phyloP scores from a whole-genome alignment of 92 coral and sea anemone genomes.

The Actinostola sp. region DNA sequence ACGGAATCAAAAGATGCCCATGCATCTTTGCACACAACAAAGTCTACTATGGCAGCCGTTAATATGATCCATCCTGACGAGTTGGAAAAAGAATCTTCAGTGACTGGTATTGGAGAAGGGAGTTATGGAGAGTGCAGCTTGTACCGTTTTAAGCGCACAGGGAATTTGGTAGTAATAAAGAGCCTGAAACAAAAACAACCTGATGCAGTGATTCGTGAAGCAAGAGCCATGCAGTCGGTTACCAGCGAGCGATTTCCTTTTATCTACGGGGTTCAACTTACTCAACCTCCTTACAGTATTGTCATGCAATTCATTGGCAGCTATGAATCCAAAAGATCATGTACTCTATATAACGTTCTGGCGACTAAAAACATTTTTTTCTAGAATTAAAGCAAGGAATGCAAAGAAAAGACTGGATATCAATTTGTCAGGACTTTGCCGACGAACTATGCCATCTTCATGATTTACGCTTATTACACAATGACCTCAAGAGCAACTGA shows the following conservation, averaged over 20 bases:
- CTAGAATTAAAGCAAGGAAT: constrained; percentile 4
- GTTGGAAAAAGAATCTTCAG: neutral
- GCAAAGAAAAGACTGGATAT: constrained; percentile 4
- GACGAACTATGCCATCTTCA: constrained; percentile 29
- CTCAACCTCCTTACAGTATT: constrained; percentile 24
- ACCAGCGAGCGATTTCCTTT: constrained; percentile 31
- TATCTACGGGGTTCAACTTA: constrained; percentile 35
- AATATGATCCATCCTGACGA: constrained; percentile 24
- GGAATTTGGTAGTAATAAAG: constrained; percentile 33
- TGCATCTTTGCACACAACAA: neutral
- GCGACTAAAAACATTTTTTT: neutral
- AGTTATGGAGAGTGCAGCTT: constrained; percentile 44
- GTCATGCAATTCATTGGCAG: constrained; percentile 42
- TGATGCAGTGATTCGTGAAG: constrained; percentile 34
- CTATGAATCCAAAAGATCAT: neutral
- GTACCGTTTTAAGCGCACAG: constrained; percentile 11
- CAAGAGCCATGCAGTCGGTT: constrained; percentile 37
- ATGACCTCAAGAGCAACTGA: constrained; percentile 5
- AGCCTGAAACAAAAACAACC: constrained; percentile 6
- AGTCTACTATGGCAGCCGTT: neutral
- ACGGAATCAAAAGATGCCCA: constrained; percentile 10
- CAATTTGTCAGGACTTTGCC: constrained; percentile 15
- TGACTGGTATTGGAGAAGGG: constrained; percentile 27
- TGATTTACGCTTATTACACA: neutral
- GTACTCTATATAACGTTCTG: constrained; percentile 4